phyloP scores from a whole-genome alignment of 2,113 vertebrate species.

The Pygoscelis antarcticus region DNA sequence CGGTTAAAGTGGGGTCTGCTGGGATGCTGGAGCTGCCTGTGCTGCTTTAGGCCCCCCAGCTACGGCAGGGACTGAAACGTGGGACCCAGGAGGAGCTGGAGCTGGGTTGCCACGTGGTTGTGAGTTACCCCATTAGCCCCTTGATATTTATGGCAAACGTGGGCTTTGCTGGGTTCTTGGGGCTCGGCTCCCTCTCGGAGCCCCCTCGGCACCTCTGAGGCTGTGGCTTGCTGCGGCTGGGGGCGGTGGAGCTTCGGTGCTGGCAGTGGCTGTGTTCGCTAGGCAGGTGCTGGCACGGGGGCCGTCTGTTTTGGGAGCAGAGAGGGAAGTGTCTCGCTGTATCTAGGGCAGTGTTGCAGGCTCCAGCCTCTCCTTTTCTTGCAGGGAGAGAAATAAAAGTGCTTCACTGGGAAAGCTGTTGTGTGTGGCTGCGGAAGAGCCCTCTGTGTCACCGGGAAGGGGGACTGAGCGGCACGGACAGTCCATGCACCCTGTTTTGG shows the following conservation, averaged over 20 bases:
- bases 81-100: not conserved
- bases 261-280: not conserved
- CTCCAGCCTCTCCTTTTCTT: not conserved
- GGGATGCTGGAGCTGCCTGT: not conserved
- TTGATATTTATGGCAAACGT: not conserved
- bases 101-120: not conserved
- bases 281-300: not conserved
- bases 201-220: not conserved
- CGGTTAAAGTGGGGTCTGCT: not conserved
- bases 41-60: not conserved
- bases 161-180: not conserved
- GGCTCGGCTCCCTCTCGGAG: not conserved
- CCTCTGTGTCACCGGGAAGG: rapidly evolving
- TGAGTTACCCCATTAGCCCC: rapidly evolving
- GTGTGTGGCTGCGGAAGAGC: not conserved
- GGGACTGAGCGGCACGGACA: rapidly evolving
- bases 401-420: rapidly evolving
- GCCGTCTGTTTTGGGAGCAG: not conserved
- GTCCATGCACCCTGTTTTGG: not conserved
- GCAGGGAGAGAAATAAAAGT: not conserved
- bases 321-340: not conserved
- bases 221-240: not conserved
- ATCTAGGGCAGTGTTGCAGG: constrained; percentile 15
- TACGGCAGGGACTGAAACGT: rapidly evolving
- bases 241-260: not conserved